Conservation (phyloP, 2,797 vertebrate genomes). For the Micropoecilia bifurca region DNA sequence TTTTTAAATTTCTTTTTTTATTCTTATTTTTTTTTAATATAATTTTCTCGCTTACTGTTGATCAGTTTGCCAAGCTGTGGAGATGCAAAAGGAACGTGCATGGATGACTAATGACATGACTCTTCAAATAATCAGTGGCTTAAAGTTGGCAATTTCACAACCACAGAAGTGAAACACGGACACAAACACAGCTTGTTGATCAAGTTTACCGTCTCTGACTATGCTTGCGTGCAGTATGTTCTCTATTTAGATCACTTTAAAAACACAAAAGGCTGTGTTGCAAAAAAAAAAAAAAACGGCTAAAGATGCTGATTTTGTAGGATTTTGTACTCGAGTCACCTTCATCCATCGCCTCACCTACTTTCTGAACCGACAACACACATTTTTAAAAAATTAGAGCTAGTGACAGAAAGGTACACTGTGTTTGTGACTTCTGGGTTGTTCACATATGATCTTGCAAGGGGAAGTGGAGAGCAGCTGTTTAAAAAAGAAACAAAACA, state of each 20-base stretch:
- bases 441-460: slow-evolving; percentile 7
- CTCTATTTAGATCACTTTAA: slow-evolving; percentile 61
- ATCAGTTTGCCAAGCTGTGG: slow-evolving; percentile 42
- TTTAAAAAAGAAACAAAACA: slow-evolving; percentile 1
- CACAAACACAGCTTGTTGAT: slow-evolving; percentile 45
- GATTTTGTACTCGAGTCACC: slow-evolving; percentile 73
- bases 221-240: slow-evolving; percentile 49
- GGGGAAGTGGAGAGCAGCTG: slow-evolving; percentile 12
- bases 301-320: slow-evolving; percentile 73
- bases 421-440: not conserved
- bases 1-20: too few species aligned
- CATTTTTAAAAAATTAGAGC: not conserved
- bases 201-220: slow-evolving; percentile 38
- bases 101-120: slow-evolving; percentile 32
- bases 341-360: slow-evolving; percentile 15
- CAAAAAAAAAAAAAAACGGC: slow-evolving; percentile 49
- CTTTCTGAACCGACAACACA: slow-evolving; percentile 13
- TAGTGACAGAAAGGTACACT: not conserved
- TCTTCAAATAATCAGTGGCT: slow-evolving; percentile 7
- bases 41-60: slow-evolving; percentile 35
- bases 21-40: slow-evolving; percentile 30
- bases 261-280: slow-evolving; percentile 45
- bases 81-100: slow-evolving; percentile 52
- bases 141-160: slow-evolving; percentile 15
- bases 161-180: slow-evolving; percentile 25